Evolutionary conservation across 2,797 vertebrate genomes (phyloP).

Genomic region (Lates japonicus): DNA sequence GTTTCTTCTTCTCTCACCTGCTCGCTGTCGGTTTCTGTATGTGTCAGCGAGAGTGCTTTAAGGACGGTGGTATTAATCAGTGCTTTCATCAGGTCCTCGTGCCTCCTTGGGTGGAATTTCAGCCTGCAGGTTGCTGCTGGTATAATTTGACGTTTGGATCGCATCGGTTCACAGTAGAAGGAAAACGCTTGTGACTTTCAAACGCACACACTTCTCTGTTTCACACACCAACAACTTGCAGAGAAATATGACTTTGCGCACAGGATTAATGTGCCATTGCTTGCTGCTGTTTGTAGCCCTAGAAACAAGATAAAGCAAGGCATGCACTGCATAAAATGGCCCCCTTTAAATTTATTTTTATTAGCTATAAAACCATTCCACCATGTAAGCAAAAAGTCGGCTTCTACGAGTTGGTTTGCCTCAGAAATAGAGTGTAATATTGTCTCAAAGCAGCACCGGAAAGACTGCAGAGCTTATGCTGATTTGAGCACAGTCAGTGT

Average conservation of each 20-base stretch:
- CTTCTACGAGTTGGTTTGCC: neutral
- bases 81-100: slow-evolving; percentile 16
- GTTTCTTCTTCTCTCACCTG: slow-evolving; percentile 34
- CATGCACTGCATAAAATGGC: neutral
- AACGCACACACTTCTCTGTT: neutral
- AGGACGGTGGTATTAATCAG: slow-evolving; percentile 33
- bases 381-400: neutral
- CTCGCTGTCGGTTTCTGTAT: slow-evolving; percentile 6
- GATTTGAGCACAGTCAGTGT: neutral
- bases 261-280: no score
- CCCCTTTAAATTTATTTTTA: neutral
- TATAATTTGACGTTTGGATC: slow-evolving; percentile 28
- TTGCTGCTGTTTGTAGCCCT: neutral
- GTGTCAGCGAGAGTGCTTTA: neutral
- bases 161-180: neutral
- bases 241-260: neutral
- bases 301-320: neutral
- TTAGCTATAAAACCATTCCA: neutral
- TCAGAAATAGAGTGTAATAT: neutral
- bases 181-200: slow-evolving; percentile 2
- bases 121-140: slow-evolving; percentile 20
- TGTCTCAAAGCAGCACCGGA: neutral
- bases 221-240: neutral
- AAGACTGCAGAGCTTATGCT: neutral
- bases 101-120: slow-evolving; percentile 40